Evolutionary conservation across 2,797 vertebrate genomes (phyloP).

Genomic region (Phoxinus dragarum): DNA sequence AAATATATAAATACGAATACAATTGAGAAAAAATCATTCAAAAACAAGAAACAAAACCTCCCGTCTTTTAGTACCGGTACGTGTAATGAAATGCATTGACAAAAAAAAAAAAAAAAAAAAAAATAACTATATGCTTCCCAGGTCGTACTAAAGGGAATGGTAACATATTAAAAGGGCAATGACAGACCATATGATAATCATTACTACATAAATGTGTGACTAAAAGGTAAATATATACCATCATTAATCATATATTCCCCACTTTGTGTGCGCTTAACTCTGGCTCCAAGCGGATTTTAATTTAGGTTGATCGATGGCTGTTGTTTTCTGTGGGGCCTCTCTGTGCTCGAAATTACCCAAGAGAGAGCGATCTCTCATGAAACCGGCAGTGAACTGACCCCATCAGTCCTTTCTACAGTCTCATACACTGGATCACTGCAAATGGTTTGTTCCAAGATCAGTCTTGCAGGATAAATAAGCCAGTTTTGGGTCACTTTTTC

Average conservation of each 20-base stretch:
- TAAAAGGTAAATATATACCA: slow-evolving; percentile 30
- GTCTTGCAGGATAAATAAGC: slow-evolving; percentile 25
- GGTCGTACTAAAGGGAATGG: not conserved
- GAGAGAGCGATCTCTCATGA: slow-evolving; percentile 32
- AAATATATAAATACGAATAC: not conserved
- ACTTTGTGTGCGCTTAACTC: slow-evolving; percentile 11
- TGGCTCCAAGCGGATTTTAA: slow-evolving; percentile 27
- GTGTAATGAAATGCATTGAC: not conserved
- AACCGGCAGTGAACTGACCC: slow-evolving; percentile 15
- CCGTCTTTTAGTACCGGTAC: not conserved
- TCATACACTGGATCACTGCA: slow-evolving; percentile 2
- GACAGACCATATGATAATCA: slow-evolving; percentile 42
- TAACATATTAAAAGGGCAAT: slow-evolving; percentile 21
- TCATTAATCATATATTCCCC: slow-evolving; percentile 41
- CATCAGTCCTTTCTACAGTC: slow-evolving; percentile 18
- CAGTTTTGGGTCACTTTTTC: slow-evolving; percentile 19
- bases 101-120: not conserved
- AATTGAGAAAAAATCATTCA: not conserved
- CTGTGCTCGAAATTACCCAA: slow-evolving; percentile 6
- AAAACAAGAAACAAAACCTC: not conserved
- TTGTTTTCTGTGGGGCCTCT: slow-evolving; percentile 43
- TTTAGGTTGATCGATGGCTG: slow-evolving; percentile 40
- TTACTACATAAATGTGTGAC: slow-evolving; percentile 32
- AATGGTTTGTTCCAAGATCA: slow-evolving; percentile 14
- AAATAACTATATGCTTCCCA: not conserved